Evolutionary conservation across 2,113 vertebrate genomes (phyloP).

Genomic region (Rhea americana): DNA sequence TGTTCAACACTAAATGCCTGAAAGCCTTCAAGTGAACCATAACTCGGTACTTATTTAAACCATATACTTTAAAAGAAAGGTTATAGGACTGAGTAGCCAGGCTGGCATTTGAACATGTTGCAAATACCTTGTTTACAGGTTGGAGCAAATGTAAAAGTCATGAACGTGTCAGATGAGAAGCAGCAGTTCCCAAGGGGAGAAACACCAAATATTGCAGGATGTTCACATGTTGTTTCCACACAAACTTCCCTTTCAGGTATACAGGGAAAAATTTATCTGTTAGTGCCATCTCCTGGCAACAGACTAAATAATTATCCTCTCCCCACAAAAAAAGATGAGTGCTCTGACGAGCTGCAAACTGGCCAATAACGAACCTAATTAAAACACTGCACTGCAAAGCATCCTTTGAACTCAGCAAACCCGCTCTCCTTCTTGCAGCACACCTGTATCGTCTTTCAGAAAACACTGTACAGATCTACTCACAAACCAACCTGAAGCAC

Average conservation of each 20-base stretch:
- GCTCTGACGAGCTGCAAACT: not conserved
- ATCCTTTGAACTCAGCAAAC: not conserved
- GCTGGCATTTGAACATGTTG: rapidly evolving
- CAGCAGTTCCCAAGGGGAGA: not conserved
- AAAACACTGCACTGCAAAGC: not conserved
- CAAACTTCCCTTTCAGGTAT: not conserved
- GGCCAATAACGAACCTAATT: not conserved
- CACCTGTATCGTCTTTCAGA: not conserved
- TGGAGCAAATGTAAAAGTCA: not conserved
- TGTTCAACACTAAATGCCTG: not conserved
- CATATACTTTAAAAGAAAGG: not conserved
- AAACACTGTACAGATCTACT: not conserved
- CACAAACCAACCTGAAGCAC: not conserved
- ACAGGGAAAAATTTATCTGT: not conserved
- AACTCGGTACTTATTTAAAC: not conserved
- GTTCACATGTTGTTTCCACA: not conserved
- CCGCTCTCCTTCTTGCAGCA: too few relatives aligned
- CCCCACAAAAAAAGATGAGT: not conserved
- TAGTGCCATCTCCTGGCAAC: constrained; percentile 47
- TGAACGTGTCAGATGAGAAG: not conserved
- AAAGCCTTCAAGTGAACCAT: not conserved
- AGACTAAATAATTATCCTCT: not conserved
- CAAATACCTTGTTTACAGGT: not conserved
- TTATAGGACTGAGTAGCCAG: not conserved
- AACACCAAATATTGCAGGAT: not conserved